phyloP scores from a whole-genome alignment of 2,113 vertebrate species.

The Symphodus melops region DNA sequence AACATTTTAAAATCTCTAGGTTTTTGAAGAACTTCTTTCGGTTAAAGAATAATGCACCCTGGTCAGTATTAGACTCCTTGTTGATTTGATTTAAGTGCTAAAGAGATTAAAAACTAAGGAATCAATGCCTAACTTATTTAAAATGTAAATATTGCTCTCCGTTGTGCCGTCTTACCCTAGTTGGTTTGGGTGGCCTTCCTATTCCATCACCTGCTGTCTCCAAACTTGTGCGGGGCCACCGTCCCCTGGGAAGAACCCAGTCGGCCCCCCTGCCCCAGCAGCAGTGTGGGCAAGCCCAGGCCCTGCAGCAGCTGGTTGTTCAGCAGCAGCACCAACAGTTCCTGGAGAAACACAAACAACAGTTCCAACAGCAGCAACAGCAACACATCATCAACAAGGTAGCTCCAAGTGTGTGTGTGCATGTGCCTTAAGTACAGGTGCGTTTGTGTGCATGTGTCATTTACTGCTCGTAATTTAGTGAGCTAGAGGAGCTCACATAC shows the following conservation, averaged over 20 bases:
- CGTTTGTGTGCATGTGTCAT: background rate
- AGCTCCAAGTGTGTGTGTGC: background rate
- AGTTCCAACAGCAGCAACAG: slow-evolving; percentile 92
- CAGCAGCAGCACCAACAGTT: slow-evolving; percentile 99
- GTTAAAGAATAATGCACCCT: no score
- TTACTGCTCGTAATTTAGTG: background rate
- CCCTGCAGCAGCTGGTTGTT: slow-evolving; percentile 96
- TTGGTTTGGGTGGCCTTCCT: slow-evolving; percentile 87
- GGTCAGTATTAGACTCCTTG: no score
- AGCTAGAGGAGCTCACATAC: background rate
- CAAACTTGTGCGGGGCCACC: slow-evolving; percentile 94
- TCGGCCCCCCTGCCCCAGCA: slow-evolving; percentile 96
- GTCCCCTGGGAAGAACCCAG: slow-evolving; percentile 95
- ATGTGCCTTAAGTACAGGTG: background rate
- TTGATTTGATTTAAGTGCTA: no score
- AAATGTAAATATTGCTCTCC: background rate
- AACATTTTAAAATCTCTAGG: no score
- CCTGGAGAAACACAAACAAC: slow-evolving; percentile 98
- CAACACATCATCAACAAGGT: slow-evolving; percentile 95
- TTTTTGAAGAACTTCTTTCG: no score
- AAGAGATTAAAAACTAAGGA: no score
- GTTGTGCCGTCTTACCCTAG: slow-evolving; percentile 65
- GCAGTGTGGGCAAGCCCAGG: slow-evolving; percentile 85
- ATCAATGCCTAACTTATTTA: no score
- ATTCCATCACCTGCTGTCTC: slow-evolving; percentile 92